Evolutionary conservation across 2,113 vertebrate genomes (phyloP), one percentile per base, ranked within the genome.

Genomic region (Bufo bufo): DNA sequence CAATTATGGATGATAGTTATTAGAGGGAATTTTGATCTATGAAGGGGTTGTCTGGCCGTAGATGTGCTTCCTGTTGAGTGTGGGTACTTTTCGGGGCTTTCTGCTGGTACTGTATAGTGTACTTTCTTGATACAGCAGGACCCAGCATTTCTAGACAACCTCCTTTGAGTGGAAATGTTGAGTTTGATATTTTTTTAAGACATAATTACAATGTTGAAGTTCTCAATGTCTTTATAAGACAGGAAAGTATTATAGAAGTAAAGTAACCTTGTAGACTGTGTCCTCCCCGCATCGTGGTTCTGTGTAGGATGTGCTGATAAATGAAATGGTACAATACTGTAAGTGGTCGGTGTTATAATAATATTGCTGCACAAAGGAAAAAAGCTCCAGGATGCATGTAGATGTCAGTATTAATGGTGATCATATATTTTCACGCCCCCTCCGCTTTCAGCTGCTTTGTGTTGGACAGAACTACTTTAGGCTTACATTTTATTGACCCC

Each of bases 361-460:
- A 45, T 81, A 81, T 61, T 81, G n/a, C 78, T 33, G 78, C 56
- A 81, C 54, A 81, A 43, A 14, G 49, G 75, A 33, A 43, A 79
- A 33, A 54, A 23, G 19, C 50, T 16, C 2, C 45, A 59, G 78
- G 58, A 17, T 43, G 54, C 4, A 5, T 43, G 77, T 58, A 58
- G 52, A 81, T 9, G 14, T 80, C 78, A 17, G 77, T 59, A 80
- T 80, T 59, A 33, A 19, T 45, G 14, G 71, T 72, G 16, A 9
- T 49, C 16, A 8, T 8, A 49, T 50, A 50, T 75, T 75, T 9
- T 49, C 11, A 81, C 11, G 8, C 19, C 5, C 9, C 23, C 69
- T 45, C 33, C 33, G 33, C 33, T 33, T 2, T 14, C 10, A 23
- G 9, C 8, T 3, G 7, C 20, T 13, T 5, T 3, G 16, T 33